phyloP scores from a whole-genome alignment of 2,888 invertebrate genomes.

The Napeogenes inachia region DNA sequence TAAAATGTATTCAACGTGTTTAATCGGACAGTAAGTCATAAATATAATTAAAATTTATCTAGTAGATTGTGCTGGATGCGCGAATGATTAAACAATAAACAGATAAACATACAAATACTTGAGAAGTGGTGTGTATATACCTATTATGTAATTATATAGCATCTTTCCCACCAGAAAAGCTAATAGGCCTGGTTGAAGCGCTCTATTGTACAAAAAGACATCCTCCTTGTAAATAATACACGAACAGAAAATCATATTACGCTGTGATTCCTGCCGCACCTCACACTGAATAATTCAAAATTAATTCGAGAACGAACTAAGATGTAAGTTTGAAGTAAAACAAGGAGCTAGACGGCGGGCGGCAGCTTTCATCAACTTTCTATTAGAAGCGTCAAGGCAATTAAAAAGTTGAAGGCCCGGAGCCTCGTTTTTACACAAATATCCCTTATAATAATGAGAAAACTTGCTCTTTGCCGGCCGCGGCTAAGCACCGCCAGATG shows the following conservation, averaged over 20 bases:
- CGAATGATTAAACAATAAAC: too few relatives aligned
- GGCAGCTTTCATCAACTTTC: slow-evolving; percentile 74
- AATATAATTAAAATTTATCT: too few relatives aligned
- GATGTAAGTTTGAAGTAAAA: slow-evolving; percentile 60
- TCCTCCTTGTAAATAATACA: not conserved
- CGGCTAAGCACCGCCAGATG: slow-evolving; percentile 59
- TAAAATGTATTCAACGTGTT: too few relatives aligned
- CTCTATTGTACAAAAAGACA: too few relatives aligned
- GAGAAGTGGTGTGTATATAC: too few relatives aligned
- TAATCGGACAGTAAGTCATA: too few relatives aligned
- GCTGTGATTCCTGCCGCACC: not conserved
- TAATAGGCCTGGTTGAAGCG: too few relatives aligned
- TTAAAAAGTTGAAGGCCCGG: slow-evolving; percentile 66
- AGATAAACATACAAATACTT: too few relatives aligned
- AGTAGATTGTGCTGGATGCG: too few relatives aligned
- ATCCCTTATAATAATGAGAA: slow-evolving; percentile 69
- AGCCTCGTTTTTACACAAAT: slow-evolving; percentile 68
- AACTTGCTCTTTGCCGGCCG: slow-evolving; percentile 59
- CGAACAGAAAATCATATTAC: not conserved
- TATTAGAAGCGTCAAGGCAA: slow-evolving; percentile 72
- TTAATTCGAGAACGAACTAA: slow-evolving; percentile 47
- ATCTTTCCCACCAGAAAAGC: too few relatives aligned
- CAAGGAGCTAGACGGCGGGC: slow-evolving; percentile 53
- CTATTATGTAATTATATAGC: too few relatives aligned
- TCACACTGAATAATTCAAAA: slow-evolving; percentile 32